Evolutionary conservation across 1,140 invertebrate species (phyloP).

Genomic region (Lordiphosa stackelbergi): DNA sequence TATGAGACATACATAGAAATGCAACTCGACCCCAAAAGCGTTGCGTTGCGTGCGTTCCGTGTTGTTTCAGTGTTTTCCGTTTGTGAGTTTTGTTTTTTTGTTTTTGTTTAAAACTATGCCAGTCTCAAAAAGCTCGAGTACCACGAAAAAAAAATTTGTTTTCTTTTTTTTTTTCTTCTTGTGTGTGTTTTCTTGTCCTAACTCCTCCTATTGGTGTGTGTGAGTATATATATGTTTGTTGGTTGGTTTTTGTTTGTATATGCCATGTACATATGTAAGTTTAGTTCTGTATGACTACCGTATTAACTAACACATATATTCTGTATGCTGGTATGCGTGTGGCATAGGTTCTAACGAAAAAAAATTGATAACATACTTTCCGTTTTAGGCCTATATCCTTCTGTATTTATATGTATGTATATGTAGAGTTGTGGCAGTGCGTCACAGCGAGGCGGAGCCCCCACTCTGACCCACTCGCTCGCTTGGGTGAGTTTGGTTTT

Average conservation of each 20-base stretch:
- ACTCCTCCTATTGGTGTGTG: slow-evolving; percentile 13
- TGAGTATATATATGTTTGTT: slow-evolving; percentile 1
- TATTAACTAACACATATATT: slow-evolving; percentile 11
- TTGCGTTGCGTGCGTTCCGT: slow-evolving; percentile 8
- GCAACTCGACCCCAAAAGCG: slow-evolving; percentile 15
- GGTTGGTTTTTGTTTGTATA: neutral
- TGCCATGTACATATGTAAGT: slow-evolving; percentile 12
- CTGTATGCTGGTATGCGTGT: neutral
- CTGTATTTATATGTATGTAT: slow-evolving; percentile 27
- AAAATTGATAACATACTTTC: slow-evolving; percentile 29
- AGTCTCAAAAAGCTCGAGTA: slow-evolving; percentile 77
- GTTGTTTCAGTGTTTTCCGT: slow-evolving; percentile 19
- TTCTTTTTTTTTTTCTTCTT: slow-evolving; percentile 1
- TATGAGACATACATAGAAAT: slow-evolving; percentile 17
- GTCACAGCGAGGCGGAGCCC: neutral
- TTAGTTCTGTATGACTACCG: slow-evolving; percentile 16
- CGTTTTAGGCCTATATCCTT: slow-evolving; percentile 22
- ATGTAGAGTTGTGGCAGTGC: slow-evolving; percentile 16
- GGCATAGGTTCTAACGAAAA: slow-evolving; percentile 38
- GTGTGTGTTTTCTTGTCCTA: neutral
- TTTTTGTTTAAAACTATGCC: slow-evolving; percentile 72
- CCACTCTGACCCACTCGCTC: slow-evolving; percentile 2
- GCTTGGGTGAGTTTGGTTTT: slow-evolving; percentile 1
- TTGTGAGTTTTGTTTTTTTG: slow-evolving; percentile 1
- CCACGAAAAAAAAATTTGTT: slow-evolving; percentile 58